Evolutionary conservation across 2,113 vertebrate genomes (phyloP).

Genomic region (Crotophaga sulcirostris): DNA sequence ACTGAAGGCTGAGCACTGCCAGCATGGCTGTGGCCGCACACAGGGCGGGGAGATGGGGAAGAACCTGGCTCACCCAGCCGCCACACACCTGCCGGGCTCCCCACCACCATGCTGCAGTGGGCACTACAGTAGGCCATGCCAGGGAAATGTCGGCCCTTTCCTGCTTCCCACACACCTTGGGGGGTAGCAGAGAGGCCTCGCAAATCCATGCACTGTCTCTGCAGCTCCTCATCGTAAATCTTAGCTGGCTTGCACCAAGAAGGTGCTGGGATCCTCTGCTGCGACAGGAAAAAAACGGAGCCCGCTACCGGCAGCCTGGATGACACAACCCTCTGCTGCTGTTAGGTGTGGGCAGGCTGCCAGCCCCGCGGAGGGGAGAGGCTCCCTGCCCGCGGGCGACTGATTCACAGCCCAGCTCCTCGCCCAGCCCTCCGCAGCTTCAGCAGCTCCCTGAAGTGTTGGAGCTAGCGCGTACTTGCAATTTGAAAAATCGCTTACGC

Average conservation of each 20-base stretch:
- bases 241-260: neutral
- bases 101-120: neutral
- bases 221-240: neutral
- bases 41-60: neutral
- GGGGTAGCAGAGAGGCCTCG: neutral
- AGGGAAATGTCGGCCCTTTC: neutral
- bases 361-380: neutral
- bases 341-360: neutral
- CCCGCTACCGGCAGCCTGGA: accelerated
- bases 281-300: neutral
- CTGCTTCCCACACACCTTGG: neutral
- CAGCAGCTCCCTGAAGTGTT: neutral
- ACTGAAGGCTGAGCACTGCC: neutral
- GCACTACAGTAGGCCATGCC: neutral
- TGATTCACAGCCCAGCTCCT: neutral
- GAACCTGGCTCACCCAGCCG: neutral
- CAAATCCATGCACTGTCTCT: neutral
- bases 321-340: neutral
- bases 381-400: neutral
- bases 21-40: accelerated
- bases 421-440: neutral
- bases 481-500: neutral
- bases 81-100: neutral
- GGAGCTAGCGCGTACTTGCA: neutral
- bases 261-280: neutral